These are phyloP conservation scores for Abrostola tripartita DNA, from an alignment of 2,888 invertebrate genomes.

Conservation along the genomic window DNA sequence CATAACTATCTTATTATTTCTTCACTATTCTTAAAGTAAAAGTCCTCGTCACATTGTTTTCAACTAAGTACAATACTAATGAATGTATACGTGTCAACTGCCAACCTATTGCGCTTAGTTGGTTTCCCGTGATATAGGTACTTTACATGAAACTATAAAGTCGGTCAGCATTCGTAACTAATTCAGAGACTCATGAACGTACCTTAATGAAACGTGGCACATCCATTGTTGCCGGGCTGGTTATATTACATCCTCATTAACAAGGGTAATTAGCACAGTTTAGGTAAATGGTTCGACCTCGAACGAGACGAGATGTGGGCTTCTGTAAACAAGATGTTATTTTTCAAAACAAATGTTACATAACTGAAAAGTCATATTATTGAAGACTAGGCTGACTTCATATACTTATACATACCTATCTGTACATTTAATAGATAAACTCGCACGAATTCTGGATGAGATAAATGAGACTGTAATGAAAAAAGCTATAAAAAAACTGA, in stretches of 20 bases:
- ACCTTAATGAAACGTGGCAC: conserved; percentile 58
- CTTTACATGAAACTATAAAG: conserved; percentile 24
- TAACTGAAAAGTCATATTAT: neutral
- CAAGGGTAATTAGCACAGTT: conserved; percentile 74
- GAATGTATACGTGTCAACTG: neutral
- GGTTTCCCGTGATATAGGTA: neutral
- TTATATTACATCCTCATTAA: conserved; percentile 81
- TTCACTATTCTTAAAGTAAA: neutral
- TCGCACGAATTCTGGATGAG: conserved; percentile 65
- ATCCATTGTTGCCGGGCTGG: conserved; percentile 58
- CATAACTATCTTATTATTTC: neutral
- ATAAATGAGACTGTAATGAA: conserved; percentile 56
- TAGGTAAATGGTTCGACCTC: conserved; percentile 74
- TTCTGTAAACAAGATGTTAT: conserved; percentile 60
- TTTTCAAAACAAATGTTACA: conserved; percentile 21
- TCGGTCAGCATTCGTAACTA: conserved; percentile 29
- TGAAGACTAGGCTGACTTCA: neutral
- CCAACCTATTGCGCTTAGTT: neutral
- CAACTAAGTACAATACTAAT: neutral
- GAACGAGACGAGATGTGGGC: conserved; percentile 53
- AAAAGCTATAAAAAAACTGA: conserved; percentile 48
- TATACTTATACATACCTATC: no score
- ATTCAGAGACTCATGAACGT: conserved; percentile 38
- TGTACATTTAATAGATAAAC: conserved; percentile 66
- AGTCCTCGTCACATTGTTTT: neutral